Conservation (phyloP, 2,888 invertebrate genomes). For the Cataglyphis cursor region DNA sequence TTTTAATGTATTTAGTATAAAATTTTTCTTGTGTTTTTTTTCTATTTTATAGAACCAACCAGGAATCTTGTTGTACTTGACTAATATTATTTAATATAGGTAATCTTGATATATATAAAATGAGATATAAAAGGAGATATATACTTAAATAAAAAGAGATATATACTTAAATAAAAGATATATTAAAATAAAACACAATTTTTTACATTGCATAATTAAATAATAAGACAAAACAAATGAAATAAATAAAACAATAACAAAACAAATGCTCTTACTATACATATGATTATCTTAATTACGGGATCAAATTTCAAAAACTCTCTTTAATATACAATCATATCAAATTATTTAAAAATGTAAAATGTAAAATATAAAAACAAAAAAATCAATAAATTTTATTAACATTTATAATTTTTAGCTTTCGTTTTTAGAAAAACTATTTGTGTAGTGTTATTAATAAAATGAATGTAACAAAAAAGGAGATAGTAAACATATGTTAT, state of each 20-base stretch:
- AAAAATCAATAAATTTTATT: not conserved
- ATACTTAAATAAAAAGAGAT: not conserved
- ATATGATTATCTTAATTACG: not conserved
- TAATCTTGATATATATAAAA: too few species aligned
- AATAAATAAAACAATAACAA: not conserved
- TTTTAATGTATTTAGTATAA: not conserved
- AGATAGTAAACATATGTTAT: not conserved
- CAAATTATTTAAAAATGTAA: not conserved
- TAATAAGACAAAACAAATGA: not conserved
- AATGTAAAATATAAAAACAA: not conserved
- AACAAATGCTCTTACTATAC: not conserved
- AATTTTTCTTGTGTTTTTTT: not conserved
- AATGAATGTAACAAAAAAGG: not conserved
- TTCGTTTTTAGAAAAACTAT: not conserved
- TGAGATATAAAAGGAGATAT: too few species aligned
- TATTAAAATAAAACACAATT: conserved; percentile 6
- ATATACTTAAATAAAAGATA: not conserved
- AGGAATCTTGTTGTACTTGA: not conserved
- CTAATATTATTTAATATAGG: conserved; percentile 8
- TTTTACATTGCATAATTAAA: not conserved
- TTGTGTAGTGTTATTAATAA: not conserved
- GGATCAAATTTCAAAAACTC: not conserved
- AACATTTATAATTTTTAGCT: not conserved
- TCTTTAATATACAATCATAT: not conserved
- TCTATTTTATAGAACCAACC: not conserved